These are phyloP conservation scores for Xanthia icteritia DNA, from an alignment of 2,888 invertebrate species.

Conservation along the genomic window DNA sequence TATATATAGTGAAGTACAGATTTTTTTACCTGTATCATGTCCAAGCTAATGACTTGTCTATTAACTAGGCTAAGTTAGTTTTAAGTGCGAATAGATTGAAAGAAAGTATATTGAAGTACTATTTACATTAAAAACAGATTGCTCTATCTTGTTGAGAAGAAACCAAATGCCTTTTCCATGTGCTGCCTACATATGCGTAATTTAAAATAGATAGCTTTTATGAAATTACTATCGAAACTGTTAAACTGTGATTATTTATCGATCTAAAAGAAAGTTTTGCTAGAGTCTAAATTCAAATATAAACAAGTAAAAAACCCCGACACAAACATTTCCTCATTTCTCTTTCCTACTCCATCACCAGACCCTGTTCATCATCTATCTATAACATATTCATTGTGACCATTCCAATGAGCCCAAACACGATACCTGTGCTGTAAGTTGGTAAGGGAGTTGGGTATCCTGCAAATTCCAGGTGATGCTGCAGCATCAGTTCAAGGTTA, in stretches of 20 bases:
- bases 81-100: slow-evolving; percentile 43
- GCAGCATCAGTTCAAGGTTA: too few species aligned
- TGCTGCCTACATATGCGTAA: slow-evolving; percentile 9
- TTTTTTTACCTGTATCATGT: slow-evolving; percentile 15
- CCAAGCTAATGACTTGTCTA: slow-evolving; percentile 29
- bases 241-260: slow-evolving; percentile 14
- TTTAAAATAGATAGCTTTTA: slow-evolving; percentile 40
- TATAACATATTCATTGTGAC: too few species aligned
- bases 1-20: too few species aligned
- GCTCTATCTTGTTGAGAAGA: slow-evolving; percentile 16
- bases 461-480: too few species aligned
- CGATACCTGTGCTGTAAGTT: too few species aligned
- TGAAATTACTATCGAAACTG: neutral
- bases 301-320: too few species aligned
- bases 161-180: slow-evolving; percentile 20
- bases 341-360: too few species aligned
- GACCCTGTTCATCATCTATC: too few species aligned
- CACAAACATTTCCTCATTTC: too few species aligned
- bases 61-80: slow-evolving; percentile 45
- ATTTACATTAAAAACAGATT: slow-evolving; percentile 40
- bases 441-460: too few species aligned
- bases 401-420: too few species aligned
- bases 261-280: slow-evolving; percentile 23
- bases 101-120: slow-evolving; percentile 37
- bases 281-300: neutral